Base-by-base conservation (phyloP, 2,113 vertebrate genomes). In the Collichthys lucidus region DNA sequence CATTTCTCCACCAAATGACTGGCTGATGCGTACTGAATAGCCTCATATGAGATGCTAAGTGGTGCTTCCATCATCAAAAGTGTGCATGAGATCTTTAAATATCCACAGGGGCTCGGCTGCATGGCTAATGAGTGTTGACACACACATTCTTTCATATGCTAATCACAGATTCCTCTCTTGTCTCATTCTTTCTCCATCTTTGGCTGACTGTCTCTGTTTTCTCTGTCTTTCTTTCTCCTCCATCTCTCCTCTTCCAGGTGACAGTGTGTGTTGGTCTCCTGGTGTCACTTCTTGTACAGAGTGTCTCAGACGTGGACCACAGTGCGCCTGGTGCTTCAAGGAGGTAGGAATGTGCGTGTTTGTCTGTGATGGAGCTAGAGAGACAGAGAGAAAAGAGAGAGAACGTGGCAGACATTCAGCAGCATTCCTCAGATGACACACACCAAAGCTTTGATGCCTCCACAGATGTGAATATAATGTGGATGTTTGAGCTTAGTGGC, bases 311-410 rank as follows among this genome's bases (percentile, higher is more conserved):
- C 94, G 96, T 83, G 96, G 96, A 86, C 97, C 98, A 26, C 96
- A 98, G 88, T 99, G 98, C 22, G 96, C 96, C 90, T 99, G 98
- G 98, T 99, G 98, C 94, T 95, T 95, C 93, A 95, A 97, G 92
- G 96, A 99, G 98, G 98, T 99, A 93, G 92, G 88, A 47, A 52
- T 62, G 72, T 53, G 49, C 63, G 52, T 66, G 42, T 46, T 88
- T 84, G 24, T 57, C 20, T 5, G 53, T 57, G 40, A 75, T 77
- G 44, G 46, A 19, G 42, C 56, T 2, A 49, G 49, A 52, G 47
- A 22, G 65, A 74, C 3, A 64, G 42, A 20, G 19, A 60, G 29
- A 26, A 47, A n/a, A 62, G 44, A 55, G 52, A 42, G 57, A 66
- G n/a, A 79, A 64, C 20, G 65, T 67, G 83, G 70, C 42, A 68